phyloP scores from a whole-genome alignment of 2,113 vertebrate species.

The Cryptomyrus ogoouensis region DNA sequence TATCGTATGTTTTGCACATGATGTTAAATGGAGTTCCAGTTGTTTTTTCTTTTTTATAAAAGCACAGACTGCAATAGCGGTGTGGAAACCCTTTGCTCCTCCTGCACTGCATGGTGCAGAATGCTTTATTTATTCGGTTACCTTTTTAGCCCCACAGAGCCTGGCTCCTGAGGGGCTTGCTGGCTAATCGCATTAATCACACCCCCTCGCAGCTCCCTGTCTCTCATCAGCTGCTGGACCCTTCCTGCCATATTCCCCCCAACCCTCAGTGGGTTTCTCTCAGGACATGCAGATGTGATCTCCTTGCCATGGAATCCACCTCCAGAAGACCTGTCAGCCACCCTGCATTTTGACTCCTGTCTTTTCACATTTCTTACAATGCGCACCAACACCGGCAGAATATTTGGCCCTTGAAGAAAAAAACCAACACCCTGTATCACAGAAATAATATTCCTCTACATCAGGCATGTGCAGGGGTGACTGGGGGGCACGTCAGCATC shows the following conservation, averaged over 20 bases:
- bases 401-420: background rate
- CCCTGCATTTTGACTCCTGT: background rate
- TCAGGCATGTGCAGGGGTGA: background rate
- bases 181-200: background rate
- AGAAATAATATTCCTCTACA: background rate
- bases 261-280: background rate
- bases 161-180: background rate
- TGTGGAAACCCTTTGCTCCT: background rate
- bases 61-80: background rate
- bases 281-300: background rate
- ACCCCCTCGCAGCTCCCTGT: background rate
- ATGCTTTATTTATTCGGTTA: background rate
- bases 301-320: background rate
- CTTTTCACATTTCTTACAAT: background rate
- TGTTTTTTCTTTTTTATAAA: background rate
- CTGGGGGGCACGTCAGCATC: background rate
- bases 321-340: background rate
- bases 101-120: background rate
- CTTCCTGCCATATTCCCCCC: background rate
- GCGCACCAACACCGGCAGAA: background rate
- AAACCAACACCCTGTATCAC: background rate
- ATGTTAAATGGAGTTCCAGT: background rate
- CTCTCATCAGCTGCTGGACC: background rate
- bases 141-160: background rate
- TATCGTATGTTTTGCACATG: background rate